Evolutionary conservation across 2,113 vertebrate genomes (phyloP).

Genomic region (Zosterops borbonicus): DNA sequence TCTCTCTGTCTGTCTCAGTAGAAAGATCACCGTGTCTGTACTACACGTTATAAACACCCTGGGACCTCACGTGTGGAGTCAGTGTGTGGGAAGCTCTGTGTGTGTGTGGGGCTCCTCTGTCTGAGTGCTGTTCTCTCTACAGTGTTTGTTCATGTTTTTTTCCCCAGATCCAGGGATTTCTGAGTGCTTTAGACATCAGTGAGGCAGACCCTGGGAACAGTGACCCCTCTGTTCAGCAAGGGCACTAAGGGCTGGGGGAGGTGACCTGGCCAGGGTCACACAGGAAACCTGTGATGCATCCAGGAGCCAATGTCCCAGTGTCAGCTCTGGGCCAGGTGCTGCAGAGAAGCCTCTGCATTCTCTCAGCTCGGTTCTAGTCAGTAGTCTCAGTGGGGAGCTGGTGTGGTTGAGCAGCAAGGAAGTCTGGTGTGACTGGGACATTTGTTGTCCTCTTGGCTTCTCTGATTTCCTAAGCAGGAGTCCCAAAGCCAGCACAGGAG

Average conservation of each 20-base stretch:
- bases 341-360: accelerated
- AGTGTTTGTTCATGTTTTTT: neutral
- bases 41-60: slow-evolving; percentile 7
- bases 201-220: neutral
- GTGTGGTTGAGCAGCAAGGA: neutral
- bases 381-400: neutral
- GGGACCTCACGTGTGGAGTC: neutral
- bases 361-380: neutral
- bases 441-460: neutral
- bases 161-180: neutral
- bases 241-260: neutral
- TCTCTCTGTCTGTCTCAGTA: slow-evolving; percentile 29
- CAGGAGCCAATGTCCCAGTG: neutral
- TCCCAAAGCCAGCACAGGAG: neutral
- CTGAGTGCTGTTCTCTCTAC: neutral
- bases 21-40: slow-evolving; percentile 51
- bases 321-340: neutral
- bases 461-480: neutral
- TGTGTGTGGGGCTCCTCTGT: accelerated
- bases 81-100: neutral
- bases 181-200: neutral
- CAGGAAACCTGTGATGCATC: neutral
- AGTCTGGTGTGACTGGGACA: neutral
- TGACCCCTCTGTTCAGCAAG: neutral
- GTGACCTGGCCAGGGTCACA: neutral